These are phyloP conservation scores for Chymomyza costata DNA, from an alignment of 1,140 invertebrate species.

Conservation along the genomic window DNA sequence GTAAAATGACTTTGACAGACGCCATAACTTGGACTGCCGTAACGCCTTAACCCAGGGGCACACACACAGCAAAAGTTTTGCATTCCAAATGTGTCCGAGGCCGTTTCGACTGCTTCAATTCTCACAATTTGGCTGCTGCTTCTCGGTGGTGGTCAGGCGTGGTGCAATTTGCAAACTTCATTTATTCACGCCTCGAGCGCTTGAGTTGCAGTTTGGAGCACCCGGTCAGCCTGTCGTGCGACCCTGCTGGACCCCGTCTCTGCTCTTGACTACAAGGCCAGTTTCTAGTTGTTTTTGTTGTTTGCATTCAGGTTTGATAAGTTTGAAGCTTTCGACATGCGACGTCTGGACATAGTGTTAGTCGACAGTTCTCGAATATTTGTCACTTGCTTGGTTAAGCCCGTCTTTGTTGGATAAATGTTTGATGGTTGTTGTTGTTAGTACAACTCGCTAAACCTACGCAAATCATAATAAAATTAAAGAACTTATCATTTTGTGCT, in stretches of 20 bases:
- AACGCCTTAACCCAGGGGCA: constrained; percentile 68
- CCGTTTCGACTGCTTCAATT: no score
- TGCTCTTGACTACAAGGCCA: constrained; percentile 8
- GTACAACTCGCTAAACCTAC: no score
- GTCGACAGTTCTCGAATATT: constrained; percentile 29
- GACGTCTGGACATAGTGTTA: constrained; percentile 6
- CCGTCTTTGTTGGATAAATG: constrained; percentile 9
- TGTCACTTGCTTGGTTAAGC: constrained; percentile 51
- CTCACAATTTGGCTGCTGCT: constrained; percentile 14
- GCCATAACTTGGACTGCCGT: constrained; percentile 65
- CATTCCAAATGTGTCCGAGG: constrained; percentile 48
- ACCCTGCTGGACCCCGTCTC: no score
- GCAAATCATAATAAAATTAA: no score
- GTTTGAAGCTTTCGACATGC: constrained; percentile 65
- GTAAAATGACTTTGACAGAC: constrained; percentile 66
- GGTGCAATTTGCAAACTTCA: constrained; percentile 73
- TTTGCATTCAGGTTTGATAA: constrained; percentile 52
- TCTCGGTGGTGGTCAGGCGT: constrained; percentile 64
- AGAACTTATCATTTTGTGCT: no score
- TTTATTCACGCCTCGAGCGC: constrained; percentile 68
- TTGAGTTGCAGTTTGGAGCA: constrained; percentile 33
- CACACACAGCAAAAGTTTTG: constrained; percentile 57
- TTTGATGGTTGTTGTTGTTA: constrained; percentile 2
- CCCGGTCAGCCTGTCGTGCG: constrained; percentile 2
- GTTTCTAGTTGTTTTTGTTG: constrained; percentile 29